A percentile compares a stretch with the other conserved stretches of the same genome.
phyloP scores from a whole-genome alignment of 2,888 invertebrate genomes.

The Troides oblongomaculatus region DNA sequence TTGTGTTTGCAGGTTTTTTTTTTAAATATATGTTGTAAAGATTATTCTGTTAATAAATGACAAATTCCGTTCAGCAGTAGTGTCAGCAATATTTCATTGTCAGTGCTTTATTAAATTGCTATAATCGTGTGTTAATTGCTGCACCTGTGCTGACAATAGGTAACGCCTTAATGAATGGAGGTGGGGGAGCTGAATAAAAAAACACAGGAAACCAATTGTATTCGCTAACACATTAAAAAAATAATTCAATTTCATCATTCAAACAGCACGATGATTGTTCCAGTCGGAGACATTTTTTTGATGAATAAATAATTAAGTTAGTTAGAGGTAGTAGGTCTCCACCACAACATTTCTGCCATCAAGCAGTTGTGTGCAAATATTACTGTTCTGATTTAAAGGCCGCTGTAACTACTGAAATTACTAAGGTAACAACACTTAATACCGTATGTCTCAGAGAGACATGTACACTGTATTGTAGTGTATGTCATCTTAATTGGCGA shows the following conservation, averaged over 20 bases:
- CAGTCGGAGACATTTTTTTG: constrained; percentile 14
- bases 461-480: too few relatives aligned
- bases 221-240: constrained; percentile 28
- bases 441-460: too few relatives aligned
- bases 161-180: constrained; percentile 26
- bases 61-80: constrained; percentile 20
- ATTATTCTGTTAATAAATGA: constrained; percentile 19
- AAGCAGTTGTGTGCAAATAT: too few relatives aligned
- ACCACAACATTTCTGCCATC: too few relatives aligned
- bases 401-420: too few relatives aligned
- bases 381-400: too few relatives aligned
- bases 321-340: not conserved
- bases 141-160: constrained; percentile 28
- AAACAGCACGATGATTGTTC: constrained; percentile 21
- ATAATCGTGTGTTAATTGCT: constrained; percentile 42
- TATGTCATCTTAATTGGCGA: too few relatives aligned
- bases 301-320: not conserved
- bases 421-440: too few relatives aligned
- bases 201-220: constrained; percentile 31
- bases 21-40: constrained; percentile 6
- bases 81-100: constrained; percentile 39
- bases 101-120: constrained; percentile 41
- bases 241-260: constrained; percentile 24
- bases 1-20: not conserved
- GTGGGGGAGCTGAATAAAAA: constrained; percentile 18